A percentile compares a stretch with the other conserved stretches of the same genome.
phyloP scores from a whole-genome alignment of 2,113 vertebrate genomes.

The Phalacrocorax brasilianus region DNA sequence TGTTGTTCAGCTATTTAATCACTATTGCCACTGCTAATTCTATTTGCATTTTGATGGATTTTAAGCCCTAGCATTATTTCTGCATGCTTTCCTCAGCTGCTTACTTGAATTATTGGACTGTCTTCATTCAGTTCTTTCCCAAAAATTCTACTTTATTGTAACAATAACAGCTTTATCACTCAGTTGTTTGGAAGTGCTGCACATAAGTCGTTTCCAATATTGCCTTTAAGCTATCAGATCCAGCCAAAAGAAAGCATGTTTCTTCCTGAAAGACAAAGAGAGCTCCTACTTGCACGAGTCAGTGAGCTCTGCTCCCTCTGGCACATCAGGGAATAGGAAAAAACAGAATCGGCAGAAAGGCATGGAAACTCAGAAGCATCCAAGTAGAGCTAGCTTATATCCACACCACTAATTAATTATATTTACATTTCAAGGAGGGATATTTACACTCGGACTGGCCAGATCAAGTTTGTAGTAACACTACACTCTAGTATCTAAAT shows the following conservation, averaged over 20 bases:
- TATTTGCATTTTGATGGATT: conserved; percentile 21
- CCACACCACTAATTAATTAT: not conserved
- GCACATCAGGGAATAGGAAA: not conserved
- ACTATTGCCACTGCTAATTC: not conserved
- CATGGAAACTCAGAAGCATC: not conserved
- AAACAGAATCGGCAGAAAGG: not conserved
- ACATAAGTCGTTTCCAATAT: conserved; percentile 3
- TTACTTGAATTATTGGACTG: not conserved
- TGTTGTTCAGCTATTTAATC: conserved; percentile 23
- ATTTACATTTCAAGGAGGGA: not conserved
- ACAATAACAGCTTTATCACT: conserved; percentile 4
- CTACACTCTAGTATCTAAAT: not conserved
- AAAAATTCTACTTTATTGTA: not conserved
- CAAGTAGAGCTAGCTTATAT: not conserved
- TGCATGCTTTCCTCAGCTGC: not conserved
- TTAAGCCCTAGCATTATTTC: not conserved
- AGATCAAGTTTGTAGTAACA: not conserved
- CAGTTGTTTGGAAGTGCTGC: not conserved
- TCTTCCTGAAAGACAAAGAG: conserved; percentile 21
- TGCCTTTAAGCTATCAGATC: conserved; percentile 10
- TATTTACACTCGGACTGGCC: not conserved
- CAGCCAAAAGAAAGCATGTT: conserved; percentile 3
- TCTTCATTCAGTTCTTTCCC: not conserved
- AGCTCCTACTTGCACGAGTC: not conserved
- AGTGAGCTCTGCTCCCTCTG: not conserved